These are phyloP conservation scores for Macaca fascicularis DNA, from an alignment of 2,113 vertebrate genomes.

Conservation along the genomic window T2T-MFA8v1.1 NC_088376.1:192862501-192863000, in stretches of 20 bases:
- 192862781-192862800: not conserved
- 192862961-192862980: slow-evolving; percentile 13
- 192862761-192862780: not conserved
- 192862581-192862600: not conserved
- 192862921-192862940: slow-evolving; percentile 16
- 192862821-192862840: not conserved
- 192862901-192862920: not conserved
- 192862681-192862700: not conserved
- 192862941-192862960: slow-evolving; percentile 42
- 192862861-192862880: not conserved
- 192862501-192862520: not conserved
- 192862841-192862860: not conserved
- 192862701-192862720: not conserved
- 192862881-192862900: not conserved
- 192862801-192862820: not conserved
- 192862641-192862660: not conserved
- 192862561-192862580: not conserved
- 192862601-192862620: not conserved
- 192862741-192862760: not conserved
- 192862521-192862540: not conserved
- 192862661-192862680: not conserved
- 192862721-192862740: not conserved
- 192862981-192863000: not conserved
- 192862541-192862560: not conserved
- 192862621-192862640: not conserved